phyloP scores from a whole-genome alignment of 2,797 vertebrate genomes.

The Myotis daubentonii region DNA sequence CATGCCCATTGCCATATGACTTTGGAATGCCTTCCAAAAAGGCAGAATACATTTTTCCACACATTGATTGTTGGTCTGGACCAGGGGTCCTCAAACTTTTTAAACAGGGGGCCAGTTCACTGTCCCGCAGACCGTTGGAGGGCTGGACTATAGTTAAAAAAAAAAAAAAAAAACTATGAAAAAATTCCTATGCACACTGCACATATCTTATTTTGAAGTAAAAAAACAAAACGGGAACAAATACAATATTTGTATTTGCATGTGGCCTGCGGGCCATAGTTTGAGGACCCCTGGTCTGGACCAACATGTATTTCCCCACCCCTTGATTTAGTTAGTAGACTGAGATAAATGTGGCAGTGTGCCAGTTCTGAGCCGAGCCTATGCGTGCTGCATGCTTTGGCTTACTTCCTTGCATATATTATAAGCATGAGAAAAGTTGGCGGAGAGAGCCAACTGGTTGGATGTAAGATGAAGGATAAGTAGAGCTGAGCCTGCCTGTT shows the following conservation, averaged over 20 bases:
- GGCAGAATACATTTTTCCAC: background rate
- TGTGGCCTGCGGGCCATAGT: too few relatives aligned
- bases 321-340: background rate
- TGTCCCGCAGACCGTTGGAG: too few relatives aligned
- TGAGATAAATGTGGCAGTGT: background rate
- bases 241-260: too few relatives aligned
- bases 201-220: too few relatives aligned
- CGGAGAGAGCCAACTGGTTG: background rate
- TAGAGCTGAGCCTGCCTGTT: background rate
- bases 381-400: accelerated
- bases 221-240: too few relatives aligned
- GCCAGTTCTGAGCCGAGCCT: background rate
- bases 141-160: too few relatives aligned
- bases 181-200: too few relatives aligned
- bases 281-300: background rate
- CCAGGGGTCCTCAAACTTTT: too few relatives aligned
- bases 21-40: background rate
- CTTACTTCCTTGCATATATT: background rate
- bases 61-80: background rate
- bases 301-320: background rate
- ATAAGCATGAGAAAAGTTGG: background rate
- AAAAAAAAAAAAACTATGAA: too few relatives aligned
- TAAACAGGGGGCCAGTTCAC: too few relatives aligned
- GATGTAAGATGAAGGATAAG: background rate
- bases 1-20: background rate